A percentile compares a stretch with the other conserved stretches of the same genome.
Conservation (phyloP, 1,140 invertebrate species). For the Zaprionus nigranus region DNA sequence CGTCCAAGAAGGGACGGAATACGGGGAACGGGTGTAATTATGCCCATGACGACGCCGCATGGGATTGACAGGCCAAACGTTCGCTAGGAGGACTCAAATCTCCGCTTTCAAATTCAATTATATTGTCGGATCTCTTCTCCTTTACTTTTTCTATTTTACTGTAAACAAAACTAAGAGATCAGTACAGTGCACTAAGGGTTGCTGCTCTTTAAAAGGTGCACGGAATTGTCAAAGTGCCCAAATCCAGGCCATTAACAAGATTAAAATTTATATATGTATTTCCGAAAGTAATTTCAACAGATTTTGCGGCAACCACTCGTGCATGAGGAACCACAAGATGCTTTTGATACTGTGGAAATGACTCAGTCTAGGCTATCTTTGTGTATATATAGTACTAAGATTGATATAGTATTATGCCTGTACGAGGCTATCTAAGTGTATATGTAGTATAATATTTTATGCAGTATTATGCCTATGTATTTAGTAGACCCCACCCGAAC, state of each 20-base stretch:
- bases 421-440: too few relatives aligned
- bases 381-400: neutral
- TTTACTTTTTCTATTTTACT: neutral
- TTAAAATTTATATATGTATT: neutral
- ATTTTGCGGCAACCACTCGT: neutral
- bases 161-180: neutral
- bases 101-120: slow-evolving; percentile 64
- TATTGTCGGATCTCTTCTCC: neutral
- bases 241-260: slow-evolving; percentile 1
- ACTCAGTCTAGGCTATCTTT: neutral
- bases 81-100: slow-evolving; percentile 61
- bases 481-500: neutral
- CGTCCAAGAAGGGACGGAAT: neutral
- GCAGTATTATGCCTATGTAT: too few relatives aligned
- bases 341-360: neutral
- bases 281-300: neutral
- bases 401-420: neutral
- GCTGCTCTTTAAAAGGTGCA: neutral
- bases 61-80: slow-evolving; percentile 18
- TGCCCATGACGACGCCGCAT: slow-evolving; percentile 1
- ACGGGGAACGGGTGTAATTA: neutral
- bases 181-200: neutral
- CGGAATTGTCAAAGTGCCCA: neutral
- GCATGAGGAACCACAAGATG: neutral
- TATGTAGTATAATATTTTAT: too few relatives aligned